Conservation (phyloP, 2,113 vertebrate genomes). For the Embiotoca jacksoni region DNA sequence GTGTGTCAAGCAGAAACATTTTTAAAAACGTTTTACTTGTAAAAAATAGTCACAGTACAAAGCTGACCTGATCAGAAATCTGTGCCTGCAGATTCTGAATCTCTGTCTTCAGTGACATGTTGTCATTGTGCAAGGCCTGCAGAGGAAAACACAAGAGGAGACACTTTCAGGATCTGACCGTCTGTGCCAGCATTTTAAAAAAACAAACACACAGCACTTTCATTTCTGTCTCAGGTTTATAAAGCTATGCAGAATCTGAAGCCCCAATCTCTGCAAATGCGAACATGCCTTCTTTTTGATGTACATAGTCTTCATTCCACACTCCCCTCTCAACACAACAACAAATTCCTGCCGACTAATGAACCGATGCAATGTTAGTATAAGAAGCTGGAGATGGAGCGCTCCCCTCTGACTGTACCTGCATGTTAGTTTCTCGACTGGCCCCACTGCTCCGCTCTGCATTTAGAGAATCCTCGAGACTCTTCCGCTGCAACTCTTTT, state of each 20-base stretch:
- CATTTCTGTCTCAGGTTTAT: background rate
- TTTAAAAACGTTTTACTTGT: background rate
- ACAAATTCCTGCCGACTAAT: conserved; percentile 48
- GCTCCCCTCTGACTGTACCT: conserved; percentile 67
- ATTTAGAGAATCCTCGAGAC: conserved; percentile 86
- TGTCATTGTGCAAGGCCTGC: conserved; percentile 93
- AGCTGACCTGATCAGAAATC: conserved; percentile 91
- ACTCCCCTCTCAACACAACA: background rate
- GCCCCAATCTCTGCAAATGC: background rate
- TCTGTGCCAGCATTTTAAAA: background rate
- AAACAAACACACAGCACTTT: background rate
- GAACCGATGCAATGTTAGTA: conserved; percentile 15
- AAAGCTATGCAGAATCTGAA: background rate
- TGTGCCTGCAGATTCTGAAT: conserved; percentile 91
- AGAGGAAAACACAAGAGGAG: conserved; percentile 15
- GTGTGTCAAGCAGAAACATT: conserved; percentile 32
- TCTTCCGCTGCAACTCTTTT: conserved; percentile 85
- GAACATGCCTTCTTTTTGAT: background rate
- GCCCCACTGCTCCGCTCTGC: conserved; percentile 84
- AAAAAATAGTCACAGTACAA: background rate
- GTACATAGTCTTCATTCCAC: background rate
- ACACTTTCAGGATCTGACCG: background rate
- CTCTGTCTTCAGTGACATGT: conserved; percentile 90
- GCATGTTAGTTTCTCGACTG: conserved; percentile 83
- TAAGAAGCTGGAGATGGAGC: conserved; percentile 18